Conservation (phyloP, 2,113 vertebrate species). For the Mesocricetus auratus region DNA sequence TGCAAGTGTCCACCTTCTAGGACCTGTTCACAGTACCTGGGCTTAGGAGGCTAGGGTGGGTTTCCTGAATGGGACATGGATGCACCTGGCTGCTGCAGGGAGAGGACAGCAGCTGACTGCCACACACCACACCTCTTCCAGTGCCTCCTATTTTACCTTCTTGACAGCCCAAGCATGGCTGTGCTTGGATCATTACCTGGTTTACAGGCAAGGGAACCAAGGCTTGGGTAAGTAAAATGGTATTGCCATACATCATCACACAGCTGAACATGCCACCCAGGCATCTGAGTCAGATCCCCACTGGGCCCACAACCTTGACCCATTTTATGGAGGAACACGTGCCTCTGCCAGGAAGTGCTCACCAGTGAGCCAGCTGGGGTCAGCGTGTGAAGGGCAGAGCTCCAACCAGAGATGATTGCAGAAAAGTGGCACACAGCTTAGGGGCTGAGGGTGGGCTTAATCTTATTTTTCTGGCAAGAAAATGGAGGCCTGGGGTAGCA, state of each 20-base stretch:
- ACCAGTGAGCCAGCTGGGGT: neutral
- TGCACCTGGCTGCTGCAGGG: neutral
- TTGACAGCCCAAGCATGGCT: neutral
- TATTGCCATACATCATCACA: neutral
- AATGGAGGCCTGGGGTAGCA: neutral
- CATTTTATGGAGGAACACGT: neutral
- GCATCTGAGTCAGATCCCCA: neutral
- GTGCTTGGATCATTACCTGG: neutral
- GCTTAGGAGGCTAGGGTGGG: neutral
- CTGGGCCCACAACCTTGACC: rapidly evolving
- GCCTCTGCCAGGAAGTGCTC: neutral
- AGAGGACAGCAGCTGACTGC: neutral
- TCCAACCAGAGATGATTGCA: neutral
- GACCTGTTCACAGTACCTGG: neutral
- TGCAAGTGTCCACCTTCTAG: neutral
- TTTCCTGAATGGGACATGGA: neutral
- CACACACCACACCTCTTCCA: no score
- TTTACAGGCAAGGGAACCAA: neutral
- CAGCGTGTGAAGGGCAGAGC: neutral
- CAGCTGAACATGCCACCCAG: neutral
- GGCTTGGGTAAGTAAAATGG: neutral
- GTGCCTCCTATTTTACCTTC: neutral
- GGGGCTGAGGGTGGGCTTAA: neutral
- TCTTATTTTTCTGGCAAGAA: neutral
- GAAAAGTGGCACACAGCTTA: neutral